Base-by-base conservation (phyloP, 2,888 invertebrate genomes). In the Caenorhabditis sp. region DNA sequence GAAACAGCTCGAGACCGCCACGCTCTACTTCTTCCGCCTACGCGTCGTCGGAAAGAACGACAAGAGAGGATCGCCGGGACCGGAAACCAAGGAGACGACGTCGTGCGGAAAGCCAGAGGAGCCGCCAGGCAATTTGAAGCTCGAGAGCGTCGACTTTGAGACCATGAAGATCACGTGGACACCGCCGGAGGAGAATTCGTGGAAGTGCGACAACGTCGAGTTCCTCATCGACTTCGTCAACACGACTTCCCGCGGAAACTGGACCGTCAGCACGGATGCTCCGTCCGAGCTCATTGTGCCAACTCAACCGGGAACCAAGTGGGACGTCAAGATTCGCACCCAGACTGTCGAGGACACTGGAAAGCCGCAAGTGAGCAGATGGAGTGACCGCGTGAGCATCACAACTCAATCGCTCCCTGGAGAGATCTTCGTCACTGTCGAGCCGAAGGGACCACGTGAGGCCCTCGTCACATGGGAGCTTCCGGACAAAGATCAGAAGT, bases 11-110 rank as follows among this genome's bases (percentile, higher is more conserved):
- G 81, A 81, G 20, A 86, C 89, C 22, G 87, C 89, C 39, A 89
- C 88, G 6, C 73, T 84, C 22, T 89, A 89, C 82, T 89, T 88
- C 85, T 89, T 89, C 86, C 85, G 89, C 43, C 78, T 89, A 20
- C 80, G 83, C 11, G 89, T 89, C n/a, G 88, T 86, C 27, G 87
- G 86, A 59, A 87, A 87, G 77, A 85, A 85, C 53, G 89, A 89
- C 53, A 88, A 89, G 79, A 66, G 85, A 27, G 89, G 89, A 20
- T 81, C 79, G 2, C 87, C 89, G 6, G 87, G 89, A 32, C 89
- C 89, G 17, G 88, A 87, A 75, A 82, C 84, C 41, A 84, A 86
- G 53, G 89, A 87, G 2, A 81, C 80, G 32, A 89, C 89, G 15
- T 81, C 82, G 22, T 89, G 89, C 43, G 89, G 89, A 81, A 83